phyloP scores from a whole-genome alignment of 1,140 invertebrate genomes.

The Coenobita brevimanus region DNA sequence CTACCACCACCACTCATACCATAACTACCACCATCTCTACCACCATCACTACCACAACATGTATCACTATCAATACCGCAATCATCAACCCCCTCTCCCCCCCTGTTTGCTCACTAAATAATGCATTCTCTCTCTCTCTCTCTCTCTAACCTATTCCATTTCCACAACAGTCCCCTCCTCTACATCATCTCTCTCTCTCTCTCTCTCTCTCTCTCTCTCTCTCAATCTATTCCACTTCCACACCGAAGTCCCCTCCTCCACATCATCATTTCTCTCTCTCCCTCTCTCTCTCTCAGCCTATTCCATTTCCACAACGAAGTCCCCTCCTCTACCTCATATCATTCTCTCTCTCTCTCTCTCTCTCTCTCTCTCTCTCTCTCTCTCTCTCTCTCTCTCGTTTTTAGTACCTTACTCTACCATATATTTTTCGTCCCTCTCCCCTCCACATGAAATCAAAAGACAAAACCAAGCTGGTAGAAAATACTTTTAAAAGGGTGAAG shows the following conservation, averaged over 20 bases:
- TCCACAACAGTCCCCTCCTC: neutral
- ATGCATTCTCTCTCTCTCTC: constrained; percentile 23
- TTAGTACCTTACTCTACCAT: no score
- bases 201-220: constrained; percentile 15
- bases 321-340: no score
- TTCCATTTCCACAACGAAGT: neutral
- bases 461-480: neutral
- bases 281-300: neutral
- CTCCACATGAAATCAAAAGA: no score
- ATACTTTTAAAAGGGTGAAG: neutral
- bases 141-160: neutral
- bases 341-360: no score
- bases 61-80: neutral
- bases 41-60: no score
- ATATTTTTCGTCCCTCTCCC: neutral
- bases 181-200: constrained; percentile 24
- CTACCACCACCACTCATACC: neutral
- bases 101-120: neutral
- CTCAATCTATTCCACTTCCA: neutral
- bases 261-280: constrained; percentile 21
- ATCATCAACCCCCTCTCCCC: neutral
- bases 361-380: no score
- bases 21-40: no score
- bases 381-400: neutral
- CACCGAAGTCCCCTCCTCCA: neutral